phyloP scores from a whole-genome alignment of 2,797 vertebrate genomes.

The Ctenopoma multispine region DNA sequence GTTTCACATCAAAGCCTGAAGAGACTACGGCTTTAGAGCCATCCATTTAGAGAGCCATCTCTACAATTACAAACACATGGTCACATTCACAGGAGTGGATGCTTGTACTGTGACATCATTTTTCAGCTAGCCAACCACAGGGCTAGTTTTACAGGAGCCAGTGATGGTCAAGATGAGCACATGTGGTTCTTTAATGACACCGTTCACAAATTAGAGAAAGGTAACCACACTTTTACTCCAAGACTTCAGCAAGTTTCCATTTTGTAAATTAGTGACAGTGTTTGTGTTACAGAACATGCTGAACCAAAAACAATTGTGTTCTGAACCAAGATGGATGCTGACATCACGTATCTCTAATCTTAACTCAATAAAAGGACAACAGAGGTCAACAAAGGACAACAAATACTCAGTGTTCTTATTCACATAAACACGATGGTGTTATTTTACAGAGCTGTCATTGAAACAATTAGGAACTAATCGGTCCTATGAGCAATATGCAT shows the following conservation, averaged over 20 bases:
- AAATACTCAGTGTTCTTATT: no score
- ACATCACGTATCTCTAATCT: no score
- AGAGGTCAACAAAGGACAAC: no score
- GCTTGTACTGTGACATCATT: conserved; percentile 48
- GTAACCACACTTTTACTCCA: background rate
- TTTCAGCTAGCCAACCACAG: conserved; percentile 17
- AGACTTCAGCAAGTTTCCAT: background rate
- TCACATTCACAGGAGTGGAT: conserved; percentile 48
- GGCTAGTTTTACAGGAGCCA: background rate
- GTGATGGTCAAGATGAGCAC: conserved; percentile 18
- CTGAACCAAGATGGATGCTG: no score
- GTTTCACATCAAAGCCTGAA: conserved; percentile 45
- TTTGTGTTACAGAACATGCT: background rate
- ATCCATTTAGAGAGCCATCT: conserved; percentile 28
- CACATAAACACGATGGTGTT: no score
- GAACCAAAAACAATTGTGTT: background rate
- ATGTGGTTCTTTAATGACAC: background rate
- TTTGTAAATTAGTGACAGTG: background rate
- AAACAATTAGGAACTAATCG: no score
- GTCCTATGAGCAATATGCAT: no score
- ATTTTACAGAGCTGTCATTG: no score
- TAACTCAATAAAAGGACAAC: no score
- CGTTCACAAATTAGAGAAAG: background rate
- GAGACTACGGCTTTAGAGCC: conserved; percentile 54
- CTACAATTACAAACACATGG: conserved; percentile 71